A percentile compares a stretch with the other conserved stretches of the same genome.
phyloP scores from a whole-genome alignment of 2,888 invertebrate species.

The Plagodis pulveraria region DNA sequence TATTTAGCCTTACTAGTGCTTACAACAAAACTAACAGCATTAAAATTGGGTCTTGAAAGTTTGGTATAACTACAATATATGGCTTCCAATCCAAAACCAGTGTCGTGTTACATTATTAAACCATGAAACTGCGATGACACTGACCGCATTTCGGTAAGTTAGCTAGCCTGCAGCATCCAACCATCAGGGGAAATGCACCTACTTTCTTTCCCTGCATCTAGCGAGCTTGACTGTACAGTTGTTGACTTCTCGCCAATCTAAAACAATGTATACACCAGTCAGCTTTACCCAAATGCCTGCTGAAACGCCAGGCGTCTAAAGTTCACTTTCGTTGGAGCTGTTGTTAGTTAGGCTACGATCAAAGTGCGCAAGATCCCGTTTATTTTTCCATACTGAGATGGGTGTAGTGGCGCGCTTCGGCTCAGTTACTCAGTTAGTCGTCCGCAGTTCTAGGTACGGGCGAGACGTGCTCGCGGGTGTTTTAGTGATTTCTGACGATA shows the following conservation, averaged over 20 bases:
- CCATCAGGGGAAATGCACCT: conserved; percentile 70
- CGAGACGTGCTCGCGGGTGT: conserved; percentile 46
- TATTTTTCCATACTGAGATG: conserved; percentile 57
- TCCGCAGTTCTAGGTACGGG: conserved; percentile 53
- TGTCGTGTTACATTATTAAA: conserved; percentile 51
- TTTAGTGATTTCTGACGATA: conserved; percentile 35
- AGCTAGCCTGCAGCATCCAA: conserved; percentile 69
- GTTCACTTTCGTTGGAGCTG: conserved; percentile 44
- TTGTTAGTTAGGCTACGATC: conserved; percentile 54
- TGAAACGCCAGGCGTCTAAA: conserved; percentile 35
- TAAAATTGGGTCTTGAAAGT: neutral
- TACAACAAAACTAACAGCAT: neutral
- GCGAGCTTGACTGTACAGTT: conserved; percentile 55
- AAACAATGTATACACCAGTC: conserved; percentile 52
- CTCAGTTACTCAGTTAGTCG: conserved; percentile 59
- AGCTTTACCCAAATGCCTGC: conserved; percentile 31
- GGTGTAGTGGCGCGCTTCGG: conserved; percentile 37
- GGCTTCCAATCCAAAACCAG: conserved; percentile 14
- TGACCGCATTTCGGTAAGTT: conserved; percentile 65
- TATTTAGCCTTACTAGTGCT: neutral
- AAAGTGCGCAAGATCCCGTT: conserved; percentile 65
- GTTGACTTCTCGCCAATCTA: conserved; percentile 32
- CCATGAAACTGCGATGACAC: conserved; percentile 54
- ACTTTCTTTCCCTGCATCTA: conserved; percentile 80
- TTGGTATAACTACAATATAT: conserved; percentile 12